Evolutionary conservation across 2,888 invertebrate species (phyloP), one percentile per base, ranked within the genome.

Genomic region (Tiliacea aurago): DNA sequence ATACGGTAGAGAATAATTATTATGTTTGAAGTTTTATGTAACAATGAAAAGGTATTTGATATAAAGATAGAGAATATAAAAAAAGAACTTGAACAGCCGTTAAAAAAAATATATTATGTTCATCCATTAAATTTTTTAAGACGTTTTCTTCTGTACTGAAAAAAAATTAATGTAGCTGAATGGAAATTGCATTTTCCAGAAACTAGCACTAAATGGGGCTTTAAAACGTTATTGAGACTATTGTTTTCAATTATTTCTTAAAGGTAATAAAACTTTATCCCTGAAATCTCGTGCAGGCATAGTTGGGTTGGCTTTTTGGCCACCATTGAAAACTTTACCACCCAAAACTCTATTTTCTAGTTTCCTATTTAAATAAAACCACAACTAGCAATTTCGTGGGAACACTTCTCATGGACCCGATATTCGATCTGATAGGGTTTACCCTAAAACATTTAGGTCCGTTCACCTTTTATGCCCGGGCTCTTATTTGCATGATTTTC

Each of bases 401-500:
- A 68, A 15, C 53, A 49, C 64, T 70, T 49, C 33, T 64, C 41
- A 18, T 53, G 18, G 55, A 53, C 11, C 59, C 41, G 51, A 3
- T 37, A 45, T 72, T 53, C 18, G 7, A 75, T 68, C 72, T 51
- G 78, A 83, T 74, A 68, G 15, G 33, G 47, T 55, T 66, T 43
- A 20, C 20, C 47, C 70, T 59, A 18, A 56, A 67, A 61, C 75
- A 73, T 83, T 84, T 65, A 69, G 49, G 70, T 59, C 47, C 51
- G 0, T 59, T 61, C 59, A 72, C 74, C 68, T 78, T 78, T 74
- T 71, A 53, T 56, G 4, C 28, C 1, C 5, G 13, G 5, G 4
- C 11, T 15, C 11, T 9, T 45, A 84, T 83, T 84, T 78, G 23
- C 83, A 78, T 84, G 73, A 73, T 80, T 83, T 61, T 51, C 59